Evolutionary conservation across 2,113 vertebrate genomes (phyloP), one percentile per base, ranked within the genome.

Genomic region (Proteles cristata): DNA sequence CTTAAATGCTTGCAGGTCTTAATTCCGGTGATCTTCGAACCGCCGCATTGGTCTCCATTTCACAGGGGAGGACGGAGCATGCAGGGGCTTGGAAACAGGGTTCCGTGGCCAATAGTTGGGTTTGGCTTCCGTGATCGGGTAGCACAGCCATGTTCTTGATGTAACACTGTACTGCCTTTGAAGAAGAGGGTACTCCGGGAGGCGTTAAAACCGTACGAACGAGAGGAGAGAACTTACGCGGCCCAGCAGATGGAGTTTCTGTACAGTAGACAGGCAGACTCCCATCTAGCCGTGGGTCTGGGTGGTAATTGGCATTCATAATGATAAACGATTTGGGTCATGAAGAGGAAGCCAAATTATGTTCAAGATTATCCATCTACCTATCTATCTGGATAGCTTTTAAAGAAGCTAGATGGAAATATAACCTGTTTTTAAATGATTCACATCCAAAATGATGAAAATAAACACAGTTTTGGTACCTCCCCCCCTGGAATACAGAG

Each of bases 81-180:
- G 5, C 85, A 73, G 28, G 35, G 45, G 25, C 4, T 94, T 48
- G 6, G 43, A 48, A 69, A n/a, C 39, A 43, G 26, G 66, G 16
- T 1, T 23, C 96, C 35, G 10, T 3, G 7, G 5, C 11, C 12
- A 21, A 0, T 2, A 12, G 26, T 61, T 6, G 15, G 43, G 15
- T 2, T 3, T 79, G 83, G 17, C 45, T 63, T 28, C 68, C 1
- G 0, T 2, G 31, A 8, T 53, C 81, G 28, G 74, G 7, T 7
- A 1, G 26, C 26, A 48, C 10, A n/a, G 15, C 31, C 9, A 0
- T 7, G 17, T 7, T 74, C 68, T 69, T 31, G 28, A 25, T 50
- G 0, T 15, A 1, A 25, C n/a, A 31, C 1, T 14, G 2, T 4
- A 2, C 16, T 23, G 3, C 12, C 88, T 58, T 23, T 35, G 16